Conservation (phyloP, 2,113 vertebrate genomes). For the Poeciliopsis occidentalis region DNA sequence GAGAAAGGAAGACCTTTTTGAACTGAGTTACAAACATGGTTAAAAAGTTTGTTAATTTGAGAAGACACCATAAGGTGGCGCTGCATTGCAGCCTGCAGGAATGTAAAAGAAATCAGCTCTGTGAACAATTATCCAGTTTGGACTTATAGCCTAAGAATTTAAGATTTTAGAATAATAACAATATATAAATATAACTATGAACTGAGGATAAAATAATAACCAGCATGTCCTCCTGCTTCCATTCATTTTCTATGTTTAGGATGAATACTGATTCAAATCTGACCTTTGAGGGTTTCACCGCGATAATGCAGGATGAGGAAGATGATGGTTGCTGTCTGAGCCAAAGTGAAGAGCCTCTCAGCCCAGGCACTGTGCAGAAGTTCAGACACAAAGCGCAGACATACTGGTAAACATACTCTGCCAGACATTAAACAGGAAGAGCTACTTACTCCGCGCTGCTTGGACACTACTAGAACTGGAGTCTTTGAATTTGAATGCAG, state of each 20-base stretch:
- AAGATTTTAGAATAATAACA: background rate
- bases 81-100: conserved; percentile 1
- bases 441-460: background rate
- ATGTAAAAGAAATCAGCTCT: background rate
- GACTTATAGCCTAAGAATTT: background rate
- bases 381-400: background rate
- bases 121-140: background rate
- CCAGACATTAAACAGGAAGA: background rate
- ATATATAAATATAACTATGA: no score
- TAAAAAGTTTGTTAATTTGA: background rate
- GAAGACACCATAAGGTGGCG: conserved; percentile 23
- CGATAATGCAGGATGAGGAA: conserved; percentile 83
- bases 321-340: conserved; percentile 78
- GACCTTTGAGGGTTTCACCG: conserved; percentile 77
- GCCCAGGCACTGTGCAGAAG: conserved; percentile 83
- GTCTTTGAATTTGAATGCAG: background rate
- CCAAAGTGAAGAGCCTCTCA: conserved; percentile 82
- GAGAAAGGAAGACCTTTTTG: no score
- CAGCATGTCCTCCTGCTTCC: background rate
- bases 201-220: background rate
- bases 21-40: no score
- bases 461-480: background rate
- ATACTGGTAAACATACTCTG: background rate
- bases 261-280: background rate
- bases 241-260: background rate